A percentile compares a stretch with the other conserved stretches of the same genome.
These are phyloP conservation scores for Drosophila neutralis DNA, from an alignment of 2,888 invertebrate genomes.

Conservation along the genomic window DNA sequence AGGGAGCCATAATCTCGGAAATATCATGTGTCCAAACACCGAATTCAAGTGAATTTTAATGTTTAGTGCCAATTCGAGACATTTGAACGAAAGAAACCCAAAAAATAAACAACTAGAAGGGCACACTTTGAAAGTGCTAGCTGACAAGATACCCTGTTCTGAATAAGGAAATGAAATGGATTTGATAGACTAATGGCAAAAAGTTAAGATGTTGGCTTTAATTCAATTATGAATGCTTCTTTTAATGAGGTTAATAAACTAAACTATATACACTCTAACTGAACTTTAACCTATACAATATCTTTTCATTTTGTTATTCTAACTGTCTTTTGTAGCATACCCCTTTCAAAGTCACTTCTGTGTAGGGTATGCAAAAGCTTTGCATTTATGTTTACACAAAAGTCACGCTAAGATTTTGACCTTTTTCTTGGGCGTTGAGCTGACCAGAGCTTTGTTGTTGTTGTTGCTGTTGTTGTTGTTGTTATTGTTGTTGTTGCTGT, in stretches of 20 bases:
- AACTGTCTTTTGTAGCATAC: background rate
- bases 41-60: constrained; percentile 44
- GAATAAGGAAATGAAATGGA: background rate
- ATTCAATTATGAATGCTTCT: too few relatives aligned
- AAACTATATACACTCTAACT: background rate
- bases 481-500: constrained; percentile 5
- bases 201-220: background rate
- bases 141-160: constrained; percentile 14
- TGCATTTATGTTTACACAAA: constrained; percentile 66
- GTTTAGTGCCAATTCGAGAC: constrained; percentile 34
- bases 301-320: too few relatives aligned
- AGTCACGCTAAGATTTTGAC: constrained; percentile 66
- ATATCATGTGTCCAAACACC: constrained; percentile 14
- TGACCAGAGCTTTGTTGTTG: constrained; percentile 37
- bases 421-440: constrained; percentile 67
- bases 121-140: too few relatives aligned
- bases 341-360: background rate
- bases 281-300: rapidly evolving
- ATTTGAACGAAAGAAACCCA: constrained; percentile 10
- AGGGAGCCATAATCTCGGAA: constrained; percentile 20
- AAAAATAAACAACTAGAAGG: constrained; percentile 5
- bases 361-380: constrained; percentile 34
- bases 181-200: background rate
- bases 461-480: background rate
- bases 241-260: background rate